A percentile compares a stretch with the other conserved stretches of the same genome.
These are phyloP conservation scores for Eudemis profundana DNA, from an alignment of 2,888 invertebrate genomes.

Conservation along the genomic window DNA sequence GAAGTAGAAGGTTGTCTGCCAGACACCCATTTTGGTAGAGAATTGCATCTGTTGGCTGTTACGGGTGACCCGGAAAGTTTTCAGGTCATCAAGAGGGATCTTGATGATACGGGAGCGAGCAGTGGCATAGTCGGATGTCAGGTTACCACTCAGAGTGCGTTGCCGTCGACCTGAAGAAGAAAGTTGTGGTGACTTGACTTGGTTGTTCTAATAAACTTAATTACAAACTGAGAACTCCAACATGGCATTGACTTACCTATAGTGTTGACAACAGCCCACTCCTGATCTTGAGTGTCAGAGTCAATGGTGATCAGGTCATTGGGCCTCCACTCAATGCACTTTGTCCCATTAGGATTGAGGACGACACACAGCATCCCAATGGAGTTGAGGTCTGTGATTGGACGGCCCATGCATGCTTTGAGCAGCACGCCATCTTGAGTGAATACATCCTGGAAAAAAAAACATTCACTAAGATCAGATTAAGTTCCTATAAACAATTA, in stretches of 20 bases:
- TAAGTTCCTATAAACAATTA: no score
- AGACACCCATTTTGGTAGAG: conserved; percentile 81
- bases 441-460: conserved; percentile 86
- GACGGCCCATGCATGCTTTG: conserved; percentile 86
- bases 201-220: background rate
- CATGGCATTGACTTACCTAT: conserved; percentile 70
- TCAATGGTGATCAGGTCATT: conserved; percentile 91
- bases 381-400: conserved; percentile 86
- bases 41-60: conserved; percentile 80
- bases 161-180: conserved; percentile 84
- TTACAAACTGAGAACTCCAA: no score
- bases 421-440: conserved; percentile 92
- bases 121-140: conserved; percentile 77
- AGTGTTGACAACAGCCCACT: conserved; percentile 94
- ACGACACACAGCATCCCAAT: conserved; percentile 89
- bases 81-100: conserved; percentile 73
- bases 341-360: conserved; percentile 85
- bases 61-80: conserved; percentile 72
- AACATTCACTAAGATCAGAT: background rate
- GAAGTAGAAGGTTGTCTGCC: conserved; percentile 93
- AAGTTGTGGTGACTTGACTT: background rate
- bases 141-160: conserved; percentile 85
- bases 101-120: conserved; percentile 74
- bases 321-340: conserved; percentile 93
- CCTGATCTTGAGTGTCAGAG: conserved; percentile 91